Evolutionary conservation across 2,797 vertebrate genomes (phyloP).

Genomic region (Pachyuromys duprasi): DNA sequence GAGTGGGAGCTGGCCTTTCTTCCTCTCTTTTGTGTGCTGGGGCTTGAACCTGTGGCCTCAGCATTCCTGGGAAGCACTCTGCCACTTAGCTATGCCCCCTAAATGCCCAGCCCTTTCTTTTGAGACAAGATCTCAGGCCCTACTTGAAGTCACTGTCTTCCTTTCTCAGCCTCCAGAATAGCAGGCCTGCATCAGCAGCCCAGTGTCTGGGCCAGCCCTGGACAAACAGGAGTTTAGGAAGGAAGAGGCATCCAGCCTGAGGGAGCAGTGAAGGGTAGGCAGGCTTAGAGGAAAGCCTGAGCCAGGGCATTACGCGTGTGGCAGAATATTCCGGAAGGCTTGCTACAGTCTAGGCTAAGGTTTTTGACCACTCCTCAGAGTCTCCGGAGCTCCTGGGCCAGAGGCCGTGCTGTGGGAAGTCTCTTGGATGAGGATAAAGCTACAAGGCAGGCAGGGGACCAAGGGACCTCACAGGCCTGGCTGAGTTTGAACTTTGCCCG

Average conservation of each 20-base stretch:
- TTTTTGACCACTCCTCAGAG: neutral
- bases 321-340: neutral
- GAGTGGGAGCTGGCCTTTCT: neutral
- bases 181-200: neutral
- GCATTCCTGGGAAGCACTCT: neutral
- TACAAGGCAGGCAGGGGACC: neutral
- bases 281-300: neutral
- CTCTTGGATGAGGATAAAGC: neutral
- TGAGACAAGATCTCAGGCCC: neutral
- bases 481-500: neutral
- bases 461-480: neutral
- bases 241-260: neutral
- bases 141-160: neutral
- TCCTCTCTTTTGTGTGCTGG: neutral
- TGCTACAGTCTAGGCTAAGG: neutral
- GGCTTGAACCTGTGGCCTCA: neutral
- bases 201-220: neutral
- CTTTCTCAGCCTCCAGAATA: neutral
- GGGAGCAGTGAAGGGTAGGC: fast-evolving
- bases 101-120: neutral
- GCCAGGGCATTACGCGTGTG: neutral
- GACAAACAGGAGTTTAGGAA: neutral
- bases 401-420: neutral
- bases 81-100: neutral
- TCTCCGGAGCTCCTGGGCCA: neutral